phyloP scores from a whole-genome alignment of 2,113 vertebrate genomes.

The Lichenostomus cassidix region DNA sequence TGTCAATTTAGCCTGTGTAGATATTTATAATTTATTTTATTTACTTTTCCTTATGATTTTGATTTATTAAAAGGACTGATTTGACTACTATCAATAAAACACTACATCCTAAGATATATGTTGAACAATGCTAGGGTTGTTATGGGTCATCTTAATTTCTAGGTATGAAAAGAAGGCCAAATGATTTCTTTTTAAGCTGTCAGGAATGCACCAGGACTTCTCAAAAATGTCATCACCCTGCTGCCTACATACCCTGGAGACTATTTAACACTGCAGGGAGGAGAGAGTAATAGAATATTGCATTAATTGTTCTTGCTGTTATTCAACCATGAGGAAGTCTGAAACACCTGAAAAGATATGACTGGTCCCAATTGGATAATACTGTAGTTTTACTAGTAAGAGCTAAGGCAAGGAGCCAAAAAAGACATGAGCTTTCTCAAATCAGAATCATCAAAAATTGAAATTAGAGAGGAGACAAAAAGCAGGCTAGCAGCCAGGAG shows the following conservation, averaged over 20 bases:
- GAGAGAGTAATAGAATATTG: background rate
- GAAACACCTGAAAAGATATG: constrained; percentile 49
- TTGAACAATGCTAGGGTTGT: background rate
- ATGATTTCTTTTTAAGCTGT: constrained; percentile 41
- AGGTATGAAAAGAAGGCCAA: constrained; percentile 3
- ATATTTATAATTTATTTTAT: background rate
- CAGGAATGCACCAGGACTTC: constrained; percentile 8
- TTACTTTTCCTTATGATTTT: background rate
- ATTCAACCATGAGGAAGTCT: constrained; percentile 18
- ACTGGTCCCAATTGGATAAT: background rate
- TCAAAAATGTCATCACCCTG: constrained; percentile 44
- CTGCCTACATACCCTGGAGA: constrained; percentile 25
- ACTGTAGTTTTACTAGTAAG: background rate
- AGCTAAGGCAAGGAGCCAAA: background rate
- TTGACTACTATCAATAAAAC: background rate
- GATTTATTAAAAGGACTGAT: background rate
- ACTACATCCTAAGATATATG: background rate
- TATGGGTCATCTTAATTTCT: constrained; percentile 19
- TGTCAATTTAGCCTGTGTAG: background rate
- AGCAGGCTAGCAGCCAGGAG: background rate
- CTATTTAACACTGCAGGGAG: constrained; percentile 34
- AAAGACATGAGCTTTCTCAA: background rate
- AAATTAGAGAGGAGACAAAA: background rate
- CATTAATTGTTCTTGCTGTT: constrained; percentile 47
- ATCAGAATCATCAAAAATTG: background rate